Base-by-base conservation (phyloP, 2,113 vertebrate species). In the Reinhardtius hippoglossoides region DNA sequence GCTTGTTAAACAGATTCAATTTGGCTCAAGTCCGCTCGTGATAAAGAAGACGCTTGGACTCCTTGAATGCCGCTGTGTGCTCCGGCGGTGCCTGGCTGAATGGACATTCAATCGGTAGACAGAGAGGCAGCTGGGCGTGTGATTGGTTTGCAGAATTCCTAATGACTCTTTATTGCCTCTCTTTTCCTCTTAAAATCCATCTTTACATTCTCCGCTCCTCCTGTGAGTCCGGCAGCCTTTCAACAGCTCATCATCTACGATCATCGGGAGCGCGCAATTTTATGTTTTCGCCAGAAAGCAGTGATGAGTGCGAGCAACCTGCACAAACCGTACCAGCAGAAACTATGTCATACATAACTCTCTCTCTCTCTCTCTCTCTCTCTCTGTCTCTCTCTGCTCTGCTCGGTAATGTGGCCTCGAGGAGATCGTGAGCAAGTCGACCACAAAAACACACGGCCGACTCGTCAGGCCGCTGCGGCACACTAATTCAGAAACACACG, bases 11-110 rank as follows among this genome's bases (percentile, higher is more conserved):
- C 67, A 54, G 67, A 90, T 88, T 87, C 20, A 67, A 76, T 88
- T 85, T 86, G 70, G 76, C 78, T 63, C 50, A 24, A 55, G 79
- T 83, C 72, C 75, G 64, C 62, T 87, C 24, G 4, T 70, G 83
- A 89, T 80, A 77, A 90, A 67, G 69, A 74, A 70, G 73, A 83
- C 26, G 35, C 26, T 71, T 86, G 82, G 87, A 86, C 61, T 20
- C 20, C 71, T 75, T 89, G 84, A 91, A 79, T 78, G 71, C n/a
- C 42, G 52, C 52, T 26, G 21, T 26, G 24, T 35, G 50, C 56
- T 81, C 37, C 6, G 55, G 66, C 59, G 40, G 12, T 42, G 40
- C 61, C 31, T 3, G 74, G 54, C 16, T 77, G 65, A 76, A 72
- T 13, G 42, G 72, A 62, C n/a, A n/a, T 3, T 55, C 37, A 20